Percentiles rank a stretch among this genome's conserved stretches.
Evolutionary conservation across 2,113 vertebrate genomes (phyloP).

Genomic region (human): GRCh38 chr13:78477501-78478000

Average conservation of each 20-base stretch:
- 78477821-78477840: background rate
- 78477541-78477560: accelerated
- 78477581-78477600: background rate
- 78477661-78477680: background rate
- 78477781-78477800: background rate
- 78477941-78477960: background rate
- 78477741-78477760: background rate
- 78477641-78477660: background rate
- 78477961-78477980: background rate
- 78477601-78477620: background rate
- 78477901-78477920: background rate
- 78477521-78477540: background rate
- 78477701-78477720: background rate
- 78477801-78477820: background rate
- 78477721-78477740: background rate
- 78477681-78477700: background rate
- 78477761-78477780: background rate
- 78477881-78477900: background rate
- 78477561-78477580: background rate
- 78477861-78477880: accelerated
- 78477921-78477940: background rate
- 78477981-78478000: background rate
- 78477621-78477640: background rate
- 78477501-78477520: background rate
- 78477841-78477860: background rate